These are phyloP conservation scores for Lophotriccus pileatus DNA, from an alignment of 2,797 vertebrate species.

Conservation along the genomic window DNA sequence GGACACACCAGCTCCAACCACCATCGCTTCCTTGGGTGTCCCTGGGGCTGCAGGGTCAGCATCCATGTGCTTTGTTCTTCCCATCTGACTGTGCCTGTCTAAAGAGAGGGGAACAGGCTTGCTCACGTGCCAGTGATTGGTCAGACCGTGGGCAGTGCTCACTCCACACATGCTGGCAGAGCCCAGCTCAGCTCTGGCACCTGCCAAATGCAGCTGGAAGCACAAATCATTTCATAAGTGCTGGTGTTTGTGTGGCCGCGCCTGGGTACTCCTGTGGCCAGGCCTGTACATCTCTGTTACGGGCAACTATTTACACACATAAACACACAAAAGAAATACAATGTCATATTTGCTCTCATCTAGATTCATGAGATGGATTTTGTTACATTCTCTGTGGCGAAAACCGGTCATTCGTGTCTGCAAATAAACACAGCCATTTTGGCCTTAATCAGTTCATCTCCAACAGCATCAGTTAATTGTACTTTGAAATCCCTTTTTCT, in stretches of 20 bases:
- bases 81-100: neutral
- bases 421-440: constrained; percentile 50
- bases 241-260: neutral
- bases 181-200: neutral
- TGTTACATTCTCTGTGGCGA: constrained; percentile 3
- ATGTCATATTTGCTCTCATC: constrained; percentile 42
- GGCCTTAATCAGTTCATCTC: constrained; percentile 32
- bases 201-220: constrained; percentile 49
- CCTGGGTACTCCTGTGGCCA: constrained; percentile 11
- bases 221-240: constrained; percentile 34
- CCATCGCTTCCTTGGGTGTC: neutral
- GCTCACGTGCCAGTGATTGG: neutral
- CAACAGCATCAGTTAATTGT: constrained; percentile 54
- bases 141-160: neutral
- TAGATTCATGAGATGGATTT: constrained; percentile 51
- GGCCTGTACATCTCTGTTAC: constrained; percentile 35
- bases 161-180: neutral
- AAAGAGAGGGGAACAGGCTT: neutral
- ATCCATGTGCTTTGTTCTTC: neutral
- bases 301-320: constrained; percentile 25
- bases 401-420: constrained; percentile 41
- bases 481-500: constrained; percentile 36
- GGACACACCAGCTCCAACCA: neutral
- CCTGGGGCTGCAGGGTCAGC: neutral
- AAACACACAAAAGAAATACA: neutral